Percentiles rank a stretch among this genome's conserved stretches.
phyloP scores from a whole-genome alignment of 2,113 vertebrate genomes.

The Aix galericulata region DNA sequence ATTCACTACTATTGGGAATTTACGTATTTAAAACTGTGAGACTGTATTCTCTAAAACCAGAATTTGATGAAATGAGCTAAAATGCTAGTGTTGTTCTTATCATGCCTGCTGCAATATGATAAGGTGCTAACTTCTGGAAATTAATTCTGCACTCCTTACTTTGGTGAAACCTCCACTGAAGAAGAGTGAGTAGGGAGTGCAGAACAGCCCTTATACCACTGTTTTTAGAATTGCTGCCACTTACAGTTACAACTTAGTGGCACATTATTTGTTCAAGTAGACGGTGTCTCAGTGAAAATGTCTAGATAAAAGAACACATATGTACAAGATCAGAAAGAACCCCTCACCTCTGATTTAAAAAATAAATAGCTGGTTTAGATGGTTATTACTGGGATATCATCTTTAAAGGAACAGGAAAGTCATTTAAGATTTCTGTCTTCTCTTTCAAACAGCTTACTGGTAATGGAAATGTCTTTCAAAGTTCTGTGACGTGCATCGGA shows the following conservation, averaged over 20 bases:
- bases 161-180: neutral
- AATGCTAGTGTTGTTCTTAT: slow-evolving; percentile 41
- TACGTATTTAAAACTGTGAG: neutral
- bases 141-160: slow-evolving; percentile 17
- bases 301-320: neutral
- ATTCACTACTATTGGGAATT: neutral
- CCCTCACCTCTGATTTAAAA: slow-evolving; percentile 55
- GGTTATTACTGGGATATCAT: slow-evolving; percentile 36
- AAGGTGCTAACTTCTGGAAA: slow-evolving; percentile 54
- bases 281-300: slow-evolving; percentile 15
- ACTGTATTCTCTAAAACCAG: slow-evolving; percentile 20
- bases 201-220: slow-evolving; percentile 32
- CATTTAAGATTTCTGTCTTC: neutral
- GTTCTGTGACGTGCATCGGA: slow-evolving; percentile 92
- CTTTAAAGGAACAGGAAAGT: slow-evolving; percentile 9
- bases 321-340: slow-evolving; percentile 37
- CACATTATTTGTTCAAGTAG: slow-evolving; percentile 61
- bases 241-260: slow-evolving; percentile 33
- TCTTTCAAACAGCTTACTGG: neutral
- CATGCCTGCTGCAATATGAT: slow-evolving; percentile 1
- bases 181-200: neutral
- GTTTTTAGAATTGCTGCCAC: neutral
- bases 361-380: slow-evolving; percentile 65
- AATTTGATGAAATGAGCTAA: slow-evolving; percentile 24
- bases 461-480: slow-evolving; percentile 76